phyloP scores from a whole-genome alignment of 2,888 invertebrate genomes.

The Leptothorax acervorum region DNA sequence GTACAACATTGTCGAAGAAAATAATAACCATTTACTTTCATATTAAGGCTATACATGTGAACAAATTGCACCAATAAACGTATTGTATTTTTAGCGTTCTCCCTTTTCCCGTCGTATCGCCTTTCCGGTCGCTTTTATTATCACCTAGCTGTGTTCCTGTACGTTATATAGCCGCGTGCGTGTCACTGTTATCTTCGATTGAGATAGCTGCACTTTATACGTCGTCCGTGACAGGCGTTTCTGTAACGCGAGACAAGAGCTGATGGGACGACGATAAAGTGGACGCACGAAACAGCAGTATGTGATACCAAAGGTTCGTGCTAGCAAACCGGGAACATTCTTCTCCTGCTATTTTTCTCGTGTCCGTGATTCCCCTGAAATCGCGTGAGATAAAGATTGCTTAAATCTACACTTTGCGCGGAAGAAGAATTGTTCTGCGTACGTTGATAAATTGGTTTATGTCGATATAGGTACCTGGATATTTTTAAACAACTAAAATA shows the following conservation, averaged over 20 bases:
- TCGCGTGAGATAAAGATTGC: neutral
- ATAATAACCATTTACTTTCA: constrained; percentile 6
- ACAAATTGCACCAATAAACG: constrained; percentile 44
- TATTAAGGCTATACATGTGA: constrained; percentile 12
- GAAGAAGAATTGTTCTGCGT: neutral
- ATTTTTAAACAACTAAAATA: constrained; percentile 6
- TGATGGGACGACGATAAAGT: constrained; percentile 42
- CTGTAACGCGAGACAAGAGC: constrained; percentile 51
- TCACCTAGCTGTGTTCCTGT: neutral
- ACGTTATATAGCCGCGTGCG: neutral
- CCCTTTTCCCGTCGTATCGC: constrained; percentile 10
- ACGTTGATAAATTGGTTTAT: neutral
- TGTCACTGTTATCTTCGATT: constrained; percentile 41
- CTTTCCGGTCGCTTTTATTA: constrained; percentile 41
- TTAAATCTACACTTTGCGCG: neutral
- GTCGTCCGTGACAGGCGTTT: constrained; percentile 24
- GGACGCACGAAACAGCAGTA: constrained; percentile 39
- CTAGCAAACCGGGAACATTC: constrained; percentile 13
- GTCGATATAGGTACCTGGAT: neutral
- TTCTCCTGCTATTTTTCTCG: constrained; percentile 15
- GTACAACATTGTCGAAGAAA: neutral
- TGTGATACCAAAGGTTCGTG: constrained; percentile 6
- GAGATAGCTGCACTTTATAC: constrained; percentile 41
- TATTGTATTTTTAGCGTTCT: constrained; percentile 42
- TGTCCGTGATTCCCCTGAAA: constrained; percentile 6